phyloP scores from a whole-genome alignment of 2,113 vertebrate genomes.

The Clarias gariepinus region DNA sequence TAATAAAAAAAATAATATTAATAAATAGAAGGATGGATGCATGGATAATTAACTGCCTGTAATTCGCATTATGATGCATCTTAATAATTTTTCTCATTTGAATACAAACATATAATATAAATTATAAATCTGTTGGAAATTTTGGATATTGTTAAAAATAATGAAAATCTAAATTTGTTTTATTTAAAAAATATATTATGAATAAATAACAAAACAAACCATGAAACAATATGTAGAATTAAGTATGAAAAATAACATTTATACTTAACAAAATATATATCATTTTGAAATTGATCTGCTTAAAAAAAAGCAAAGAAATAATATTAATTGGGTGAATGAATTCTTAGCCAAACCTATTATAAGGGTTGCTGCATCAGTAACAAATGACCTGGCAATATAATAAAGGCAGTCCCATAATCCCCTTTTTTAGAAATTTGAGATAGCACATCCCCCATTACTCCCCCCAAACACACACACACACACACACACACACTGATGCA shows the following conservation, averaged over 20 bases:
- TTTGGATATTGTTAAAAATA: no score
- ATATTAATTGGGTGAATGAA: background rate
- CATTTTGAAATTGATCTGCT: background rate
- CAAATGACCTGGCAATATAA: background rate
- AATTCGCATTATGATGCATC: background rate
- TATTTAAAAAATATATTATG: background rate
- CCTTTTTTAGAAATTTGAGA: constrained; percentile 9
- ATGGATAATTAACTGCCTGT: background rate
- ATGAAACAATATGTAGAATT: background rate
- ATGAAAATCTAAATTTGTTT: background rate
- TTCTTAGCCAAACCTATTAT: background rate
- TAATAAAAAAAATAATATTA: no score
- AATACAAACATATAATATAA: background rate
- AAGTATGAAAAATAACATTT: background rate
- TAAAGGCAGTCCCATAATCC: background rate
- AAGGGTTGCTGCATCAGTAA: background rate
- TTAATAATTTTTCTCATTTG: background rate
- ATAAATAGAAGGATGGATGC: background rate
- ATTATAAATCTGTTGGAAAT: background rate
- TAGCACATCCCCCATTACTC: no score
- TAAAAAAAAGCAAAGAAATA: background rate
- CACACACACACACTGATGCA: constrained; percentile 43
- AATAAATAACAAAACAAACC: background rate
- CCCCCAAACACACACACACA: background rate
- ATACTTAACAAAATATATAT: background rate